phyloP scores from a whole-genome alignment of 2,888 invertebrate genomes.

The Chaitophorus viminalis region DNA sequence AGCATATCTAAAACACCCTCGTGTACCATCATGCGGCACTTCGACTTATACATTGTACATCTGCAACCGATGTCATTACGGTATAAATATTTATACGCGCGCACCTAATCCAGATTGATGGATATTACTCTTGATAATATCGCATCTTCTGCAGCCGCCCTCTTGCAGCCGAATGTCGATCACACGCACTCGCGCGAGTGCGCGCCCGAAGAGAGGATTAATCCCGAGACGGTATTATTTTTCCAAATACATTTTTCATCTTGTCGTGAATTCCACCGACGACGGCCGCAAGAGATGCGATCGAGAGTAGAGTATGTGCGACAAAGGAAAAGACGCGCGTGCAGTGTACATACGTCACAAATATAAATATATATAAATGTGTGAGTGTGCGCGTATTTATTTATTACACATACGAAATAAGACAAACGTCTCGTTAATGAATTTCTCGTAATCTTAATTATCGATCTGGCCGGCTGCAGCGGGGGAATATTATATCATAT shows the following conservation, averaged over 20 bases:
- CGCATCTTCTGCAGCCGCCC: neutral
- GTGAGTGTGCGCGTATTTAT: neutral
- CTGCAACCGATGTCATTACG: neutral
- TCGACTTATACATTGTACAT: neutral
- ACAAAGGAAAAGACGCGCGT: neutral
- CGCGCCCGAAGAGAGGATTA: constrained; percentile 12
- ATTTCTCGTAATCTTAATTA: constrained; percentile 60
- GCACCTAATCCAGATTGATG: constrained; percentile 53
- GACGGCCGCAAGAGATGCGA: neutral
- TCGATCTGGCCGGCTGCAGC: constrained; percentile 50
- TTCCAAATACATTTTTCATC: constrained; percentile 38
- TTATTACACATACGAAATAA: neutral
- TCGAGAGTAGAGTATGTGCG: neutral
- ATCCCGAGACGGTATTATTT: neutral
- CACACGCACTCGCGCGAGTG: neutral
- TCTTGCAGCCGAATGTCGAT: neutral
- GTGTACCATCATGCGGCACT: neutral
- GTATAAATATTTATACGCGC: neutral
- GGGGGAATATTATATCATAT: neutral
- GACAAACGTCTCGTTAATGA: constrained; percentile 51
- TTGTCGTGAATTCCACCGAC: constrained; percentile 1
- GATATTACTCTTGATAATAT: constrained; percentile 31
- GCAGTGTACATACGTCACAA: too few species aligned
- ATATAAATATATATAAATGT: neutral
- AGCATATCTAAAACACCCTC: neutral